Evolutionary conservation across 1,140 invertebrate species (phyloP).

Genomic region (Phymastichus coffea): DNA sequence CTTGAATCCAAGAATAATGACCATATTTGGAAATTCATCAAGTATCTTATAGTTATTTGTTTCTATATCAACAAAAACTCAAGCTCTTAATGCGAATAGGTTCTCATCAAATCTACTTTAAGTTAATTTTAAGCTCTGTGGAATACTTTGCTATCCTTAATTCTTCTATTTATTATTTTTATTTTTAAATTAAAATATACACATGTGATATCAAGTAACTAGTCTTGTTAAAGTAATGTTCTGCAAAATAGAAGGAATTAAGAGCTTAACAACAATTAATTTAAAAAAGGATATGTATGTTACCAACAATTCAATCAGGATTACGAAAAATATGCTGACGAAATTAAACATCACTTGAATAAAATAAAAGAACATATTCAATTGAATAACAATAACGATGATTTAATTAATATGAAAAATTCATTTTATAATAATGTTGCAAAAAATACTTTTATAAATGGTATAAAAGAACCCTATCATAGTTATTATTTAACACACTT

Average conservation of each 20-base stretch:
- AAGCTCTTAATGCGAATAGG: too few species aligned
- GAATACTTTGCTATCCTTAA: too few species aligned
- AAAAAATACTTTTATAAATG: neutral
- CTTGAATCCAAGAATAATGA: slow-evolving; percentile 56
- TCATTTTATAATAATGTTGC: neutral
- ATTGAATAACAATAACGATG: neutral
- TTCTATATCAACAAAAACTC: too few species aligned
- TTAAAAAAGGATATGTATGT: too few species aligned
- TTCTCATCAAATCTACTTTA: too few species aligned
- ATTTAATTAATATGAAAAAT: neutral
- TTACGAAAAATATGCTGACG: neutral
- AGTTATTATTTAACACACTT: neutral
- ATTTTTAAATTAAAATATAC: too few species aligned
- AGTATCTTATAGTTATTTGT: slow-evolving; percentile 54
- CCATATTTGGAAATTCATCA: slow-evolving; percentile 55
- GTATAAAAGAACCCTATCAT: neutral
- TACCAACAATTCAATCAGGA: neutral
- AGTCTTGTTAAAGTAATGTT: too few species aligned
- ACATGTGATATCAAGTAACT: too few species aligned
- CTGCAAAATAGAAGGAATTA: too few species aligned
- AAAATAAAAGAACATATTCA: neutral
- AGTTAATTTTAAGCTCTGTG: too few species aligned
- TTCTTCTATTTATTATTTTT: too few species aligned
- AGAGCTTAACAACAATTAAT: too few species aligned
- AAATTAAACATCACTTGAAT: neutral